phyloP scores from a whole-genome alignment of 2,797 vertebrate genomes.

The Melanotaenia nigrans region DNA sequence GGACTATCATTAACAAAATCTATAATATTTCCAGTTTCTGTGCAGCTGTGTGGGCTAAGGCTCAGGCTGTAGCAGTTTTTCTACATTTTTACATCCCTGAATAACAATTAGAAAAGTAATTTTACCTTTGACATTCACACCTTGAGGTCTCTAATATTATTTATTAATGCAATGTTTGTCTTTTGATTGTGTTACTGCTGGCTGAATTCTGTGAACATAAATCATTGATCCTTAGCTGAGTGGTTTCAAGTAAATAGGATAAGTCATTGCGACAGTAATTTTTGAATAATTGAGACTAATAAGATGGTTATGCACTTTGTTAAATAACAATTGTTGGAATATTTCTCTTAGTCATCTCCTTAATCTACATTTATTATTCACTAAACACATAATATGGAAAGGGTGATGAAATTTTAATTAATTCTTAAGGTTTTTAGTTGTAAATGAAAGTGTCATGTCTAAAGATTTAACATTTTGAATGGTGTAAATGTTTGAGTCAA shows the following conservation, averaged over 20 bases:
- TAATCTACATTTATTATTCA: background rate
- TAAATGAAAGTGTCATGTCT: background rate
- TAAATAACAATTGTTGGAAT: conserved; percentile 20
- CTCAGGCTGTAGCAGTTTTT: conserved; percentile 1
- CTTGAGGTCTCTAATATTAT: conserved; percentile 23
- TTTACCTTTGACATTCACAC: conserved; percentile 21
- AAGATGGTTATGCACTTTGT: conserved; percentile 53
- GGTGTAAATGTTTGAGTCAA: background rate
- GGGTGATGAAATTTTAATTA: background rate
- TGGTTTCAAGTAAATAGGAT: conserved; percentile 15
- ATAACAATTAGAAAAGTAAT: background rate
- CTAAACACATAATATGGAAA: background rate
- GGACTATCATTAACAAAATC: conserved; percentile 25
- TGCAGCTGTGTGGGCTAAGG: conserved; percentile 8
- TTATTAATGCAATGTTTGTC: background rate
- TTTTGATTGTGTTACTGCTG: background rate
- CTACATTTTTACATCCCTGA: background rate
- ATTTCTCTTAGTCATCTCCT: background rate
- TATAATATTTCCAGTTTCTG: conserved; percentile 16
- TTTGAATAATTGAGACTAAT: conserved; percentile 43
- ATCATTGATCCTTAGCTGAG: conserved; percentile 1
- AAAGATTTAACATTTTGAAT: background rate
- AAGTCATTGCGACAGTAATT: conserved; percentile 20
- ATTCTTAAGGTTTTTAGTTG: background rate
- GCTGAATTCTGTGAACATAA: background rate